A percentile compares a stretch with the other conserved stretches of the same genome.
Evolutionary conservation across 2,113 vertebrate species (phyloP).

Genomic region (Protobothrops mucrosquamatus): DNA sequence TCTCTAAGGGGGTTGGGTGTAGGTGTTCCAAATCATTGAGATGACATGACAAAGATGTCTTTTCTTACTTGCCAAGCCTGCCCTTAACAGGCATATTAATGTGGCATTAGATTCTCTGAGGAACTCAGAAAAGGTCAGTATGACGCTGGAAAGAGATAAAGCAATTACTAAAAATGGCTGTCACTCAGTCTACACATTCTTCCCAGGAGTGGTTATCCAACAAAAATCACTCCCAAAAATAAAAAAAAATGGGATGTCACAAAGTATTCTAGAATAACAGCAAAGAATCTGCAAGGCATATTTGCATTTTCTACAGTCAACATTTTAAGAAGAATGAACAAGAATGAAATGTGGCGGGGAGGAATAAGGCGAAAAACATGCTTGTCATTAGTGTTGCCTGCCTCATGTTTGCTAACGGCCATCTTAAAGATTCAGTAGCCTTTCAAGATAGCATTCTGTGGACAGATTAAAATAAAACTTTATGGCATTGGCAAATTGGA

Average conservation of each 20-base stretch:
- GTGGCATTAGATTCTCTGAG: neutral
- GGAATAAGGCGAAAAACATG: neutral
- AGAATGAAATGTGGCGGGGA: neutral
- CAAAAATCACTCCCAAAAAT: neutral
- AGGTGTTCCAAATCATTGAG: neutral
- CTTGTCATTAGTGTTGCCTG: neutral
- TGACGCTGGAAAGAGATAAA: neutral
- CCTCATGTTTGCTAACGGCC: neutral
- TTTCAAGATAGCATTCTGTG: neutral
- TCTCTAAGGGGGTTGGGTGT: neutral
- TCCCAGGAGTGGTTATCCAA: neutral
- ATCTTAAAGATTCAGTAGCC: neutral
- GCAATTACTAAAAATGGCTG: neutral
- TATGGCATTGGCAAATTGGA: neutral
- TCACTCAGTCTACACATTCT: neutral
- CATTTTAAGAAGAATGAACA: neutral
- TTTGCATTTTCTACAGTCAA: neutral
- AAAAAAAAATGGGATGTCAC: neutral
- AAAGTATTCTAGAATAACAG: neutral
- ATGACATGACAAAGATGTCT: neutral
- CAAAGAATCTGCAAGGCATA: neutral
- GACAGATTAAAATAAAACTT: neutral
- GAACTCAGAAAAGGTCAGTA: neutral
- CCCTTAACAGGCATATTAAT: neutral
- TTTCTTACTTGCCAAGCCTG: neutral